phyloP scores from a whole-genome alignment of 2,888 invertebrate genomes.

The Tipula vernalis region DNA sequence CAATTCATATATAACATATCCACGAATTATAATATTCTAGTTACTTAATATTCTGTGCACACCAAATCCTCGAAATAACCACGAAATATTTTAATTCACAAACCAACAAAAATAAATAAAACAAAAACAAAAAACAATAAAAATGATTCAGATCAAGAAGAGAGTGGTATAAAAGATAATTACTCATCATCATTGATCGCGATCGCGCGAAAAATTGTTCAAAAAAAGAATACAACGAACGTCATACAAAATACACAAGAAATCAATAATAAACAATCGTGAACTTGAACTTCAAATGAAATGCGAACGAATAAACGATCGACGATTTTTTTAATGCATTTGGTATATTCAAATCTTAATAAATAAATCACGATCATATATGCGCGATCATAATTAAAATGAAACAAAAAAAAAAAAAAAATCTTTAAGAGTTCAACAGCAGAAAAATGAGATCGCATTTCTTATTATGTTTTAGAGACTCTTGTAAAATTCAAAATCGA shows the following conservation, averaged over 20 bases:
- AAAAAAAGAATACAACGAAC: background rate
- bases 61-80: background rate
- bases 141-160: background rate
- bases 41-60: background rate
- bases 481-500: background rate
- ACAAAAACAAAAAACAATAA: too few relatives aligned
- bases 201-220: background rate
- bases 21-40: background rate
- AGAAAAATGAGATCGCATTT: background rate
- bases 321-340: background rate
- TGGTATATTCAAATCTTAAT: background rate
- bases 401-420: background rate
- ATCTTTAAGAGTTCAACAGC: background rate
- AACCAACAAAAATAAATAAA: background rate
- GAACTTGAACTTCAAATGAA: background rate
- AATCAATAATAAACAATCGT: background rate
- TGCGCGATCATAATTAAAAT: background rate
- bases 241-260: background rate
- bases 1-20: background rate
- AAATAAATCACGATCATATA: background rate
- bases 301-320: background rate
- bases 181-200: background rate
- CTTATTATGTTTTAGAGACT: background rate
- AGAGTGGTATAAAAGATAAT: background rate
- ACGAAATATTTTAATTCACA: background rate